Evolutionary conservation across 2,113 vertebrate species (phyloP).

Genomic region (Rhinoptilus africanus): DNA sequence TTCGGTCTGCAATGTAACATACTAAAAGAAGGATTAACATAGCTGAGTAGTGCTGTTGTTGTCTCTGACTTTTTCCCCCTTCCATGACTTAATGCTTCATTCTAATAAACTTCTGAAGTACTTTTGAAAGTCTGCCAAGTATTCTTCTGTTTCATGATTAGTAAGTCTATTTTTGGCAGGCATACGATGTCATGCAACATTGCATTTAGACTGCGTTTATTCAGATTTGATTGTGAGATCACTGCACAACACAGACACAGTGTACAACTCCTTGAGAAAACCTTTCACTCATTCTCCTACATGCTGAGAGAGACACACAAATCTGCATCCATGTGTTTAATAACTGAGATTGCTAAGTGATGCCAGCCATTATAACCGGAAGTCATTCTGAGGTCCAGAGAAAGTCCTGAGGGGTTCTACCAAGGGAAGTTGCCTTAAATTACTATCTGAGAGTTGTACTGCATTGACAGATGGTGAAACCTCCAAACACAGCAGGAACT

Average conservation of each 20-base stretch:
- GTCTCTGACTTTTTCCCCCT: neutral
- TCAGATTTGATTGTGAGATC: neutral
- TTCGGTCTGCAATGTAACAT: neutral
- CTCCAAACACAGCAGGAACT: neutral
- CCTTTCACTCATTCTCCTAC: neutral
- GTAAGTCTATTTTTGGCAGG: neutral
- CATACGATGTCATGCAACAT: neutral
- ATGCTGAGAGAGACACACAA: neutral
- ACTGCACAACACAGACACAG: neutral
- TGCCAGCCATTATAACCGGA: neutral
- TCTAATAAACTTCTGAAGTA: neutral
- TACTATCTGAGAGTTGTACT: neutral
- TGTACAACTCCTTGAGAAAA: neutral
- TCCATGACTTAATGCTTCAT: neutral
- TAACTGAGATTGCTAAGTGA: neutral
- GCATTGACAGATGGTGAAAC: neutral
- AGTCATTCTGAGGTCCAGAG: neutral
- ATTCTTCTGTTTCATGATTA: neutral
- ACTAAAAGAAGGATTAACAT: neutral
- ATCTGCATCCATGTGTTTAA: neutral
- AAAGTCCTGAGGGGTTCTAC: neutral
- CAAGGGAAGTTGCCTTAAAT: neutral
- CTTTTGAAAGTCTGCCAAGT: neutral
- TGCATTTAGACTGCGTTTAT: neutral
- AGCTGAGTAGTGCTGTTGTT: neutral